phyloP scores from a whole-genome alignment of 2,113 vertebrate species.

The Colistium nudipinnis region DNA sequence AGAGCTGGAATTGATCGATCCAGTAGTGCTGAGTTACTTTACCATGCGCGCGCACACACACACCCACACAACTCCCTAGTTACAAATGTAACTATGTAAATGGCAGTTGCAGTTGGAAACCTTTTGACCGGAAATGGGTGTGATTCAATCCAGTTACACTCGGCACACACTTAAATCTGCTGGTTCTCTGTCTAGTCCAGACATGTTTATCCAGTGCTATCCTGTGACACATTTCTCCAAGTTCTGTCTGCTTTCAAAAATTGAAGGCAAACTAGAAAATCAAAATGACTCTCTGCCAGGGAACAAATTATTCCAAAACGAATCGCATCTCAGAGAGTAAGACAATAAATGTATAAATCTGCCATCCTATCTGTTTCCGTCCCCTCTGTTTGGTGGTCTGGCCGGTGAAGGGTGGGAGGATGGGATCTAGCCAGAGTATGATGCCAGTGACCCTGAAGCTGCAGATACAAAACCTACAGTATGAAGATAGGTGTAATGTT shows the following conservation, averaged over 20 bases:
- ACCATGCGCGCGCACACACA: too few species aligned
- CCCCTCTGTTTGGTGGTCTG: conserved; percentile 16
- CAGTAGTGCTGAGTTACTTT: background rate
- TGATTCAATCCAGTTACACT: background rate
- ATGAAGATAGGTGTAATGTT: too few species aligned
- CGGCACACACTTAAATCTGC: background rate
- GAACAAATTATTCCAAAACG: background rate
- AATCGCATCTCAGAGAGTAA: conserved; percentile 19
- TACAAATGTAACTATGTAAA: too few species aligned
- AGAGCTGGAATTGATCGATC: background rate
- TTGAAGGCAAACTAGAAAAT: conserved; percentile 7
- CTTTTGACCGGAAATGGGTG: too few species aligned
- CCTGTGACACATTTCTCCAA: conserved; percentile 2
- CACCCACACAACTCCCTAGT: too few species aligned
- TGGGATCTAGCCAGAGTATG: conserved; percentile 48
- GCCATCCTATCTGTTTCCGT: conserved; percentile 26
- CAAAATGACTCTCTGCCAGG: conserved; percentile 6
- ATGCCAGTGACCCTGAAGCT: conserved; percentile 39
- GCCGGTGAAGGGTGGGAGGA: conserved; percentile 10
- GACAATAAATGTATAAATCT: background rate
- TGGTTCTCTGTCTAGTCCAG: conserved; percentile 7
- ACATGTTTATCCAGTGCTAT: conserved; percentile 13
- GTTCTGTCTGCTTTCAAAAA: background rate
- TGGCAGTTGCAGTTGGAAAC: too few species aligned
- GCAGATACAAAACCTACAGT: too few species aligned